Evolutionary conservation across 2,888 invertebrate genomes (phyloP).

Genomic region (Lithosia quadra): DNA sequence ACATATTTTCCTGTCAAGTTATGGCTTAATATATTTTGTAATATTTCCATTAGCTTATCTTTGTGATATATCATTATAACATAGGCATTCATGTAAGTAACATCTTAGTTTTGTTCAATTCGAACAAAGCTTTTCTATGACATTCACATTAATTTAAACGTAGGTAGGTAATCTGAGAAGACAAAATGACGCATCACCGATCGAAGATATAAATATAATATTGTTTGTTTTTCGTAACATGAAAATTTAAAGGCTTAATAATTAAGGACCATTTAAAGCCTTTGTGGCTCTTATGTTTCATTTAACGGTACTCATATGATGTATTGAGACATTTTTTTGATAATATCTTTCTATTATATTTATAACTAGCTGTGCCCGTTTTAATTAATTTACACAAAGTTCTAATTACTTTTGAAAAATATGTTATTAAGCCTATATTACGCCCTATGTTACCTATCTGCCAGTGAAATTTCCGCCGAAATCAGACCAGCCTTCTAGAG

Average conservation of each 20-base stretch:
- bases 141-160: not conserved
- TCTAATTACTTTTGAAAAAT: too few species aligned
- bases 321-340: conserved; percentile 22
- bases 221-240: not conserved
- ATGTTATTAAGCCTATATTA: too few species aligned
- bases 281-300: conserved; percentile 28
- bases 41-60: not conserved
- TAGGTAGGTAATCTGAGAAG: conserved; percentile 2
- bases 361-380: too few species aligned
- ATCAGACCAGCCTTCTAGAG: too few species aligned
- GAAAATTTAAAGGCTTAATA: too few species aligned
- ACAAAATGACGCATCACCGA: too few species aligned
- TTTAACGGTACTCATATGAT: conserved; percentile 36
- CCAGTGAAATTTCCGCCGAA: too few species aligned
- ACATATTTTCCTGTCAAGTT: not conserved
- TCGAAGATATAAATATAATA: not conserved
- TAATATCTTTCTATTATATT: conserved; percentile 1
- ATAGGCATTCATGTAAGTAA: not conserved
- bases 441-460: too few species aligned
- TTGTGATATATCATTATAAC: not conserved
- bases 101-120: not conserved
- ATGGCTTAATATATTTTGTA: not conserved
- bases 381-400: too few species aligned
- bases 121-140: not conserved
- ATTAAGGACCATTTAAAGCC: too few species aligned